Conservation (phyloP, 2,797 vertebrate species). For the Rhadinocentrus ornatus region DNA sequence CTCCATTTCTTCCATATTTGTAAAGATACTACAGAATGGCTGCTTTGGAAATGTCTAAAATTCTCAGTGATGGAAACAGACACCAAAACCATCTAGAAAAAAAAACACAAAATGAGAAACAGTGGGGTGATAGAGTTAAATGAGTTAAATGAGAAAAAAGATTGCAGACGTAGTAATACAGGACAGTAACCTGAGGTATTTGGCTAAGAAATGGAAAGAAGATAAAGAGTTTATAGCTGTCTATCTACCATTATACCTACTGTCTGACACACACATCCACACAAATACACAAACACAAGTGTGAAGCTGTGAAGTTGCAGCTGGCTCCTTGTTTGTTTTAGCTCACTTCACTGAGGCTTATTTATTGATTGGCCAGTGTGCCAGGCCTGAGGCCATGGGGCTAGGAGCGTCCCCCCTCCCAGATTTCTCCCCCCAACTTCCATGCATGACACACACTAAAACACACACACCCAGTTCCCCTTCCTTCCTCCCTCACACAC, state of each 20-base stretch:
- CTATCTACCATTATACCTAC: slow-evolving; percentile 49
- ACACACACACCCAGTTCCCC: slow-evolving; percentile 18
- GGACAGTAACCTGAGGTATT: slow-evolving; percentile 49
- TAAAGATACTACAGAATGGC: slow-evolving; percentile 48
- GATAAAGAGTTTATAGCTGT: slow-evolving; percentile 57
- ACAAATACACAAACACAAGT: slow-evolving; percentile 34
- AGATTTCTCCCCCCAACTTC: slow-evolving; percentile 60
- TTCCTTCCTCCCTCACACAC: slow-evolving; percentile 32
- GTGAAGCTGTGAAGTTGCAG: slow-evolving; percentile 72
- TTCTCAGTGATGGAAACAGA: slow-evolving; percentile 27
- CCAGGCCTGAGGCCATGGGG: slow-evolving; percentile 75
- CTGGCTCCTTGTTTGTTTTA: slow-evolving; percentile 84
- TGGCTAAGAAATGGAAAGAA: slow-evolving; percentile 42
- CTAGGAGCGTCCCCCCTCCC: slow-evolving; percentile 19
- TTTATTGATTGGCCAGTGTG: slow-evolving; percentile 86
- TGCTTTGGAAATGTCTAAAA: slow-evolving; percentile 49
- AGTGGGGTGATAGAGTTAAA: slow-evolving; percentile 31
- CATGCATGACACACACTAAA: slow-evolving; percentile 57
- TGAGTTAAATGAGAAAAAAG: slow-evolving; percentile 29
- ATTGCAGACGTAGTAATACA: slow-evolving; percentile 20
- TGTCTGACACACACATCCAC: slow-evolving; percentile 21
- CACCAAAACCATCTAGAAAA: slow-evolving; percentile 26
- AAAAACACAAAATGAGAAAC: slow-evolving; percentile 46
- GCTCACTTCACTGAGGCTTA: slow-evolving; percentile 82
- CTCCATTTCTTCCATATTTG: slow-evolving; percentile 32